Conservation (phyloP, 2,888 invertebrate genomes). For the Anagyrus pseudococci region DNA sequence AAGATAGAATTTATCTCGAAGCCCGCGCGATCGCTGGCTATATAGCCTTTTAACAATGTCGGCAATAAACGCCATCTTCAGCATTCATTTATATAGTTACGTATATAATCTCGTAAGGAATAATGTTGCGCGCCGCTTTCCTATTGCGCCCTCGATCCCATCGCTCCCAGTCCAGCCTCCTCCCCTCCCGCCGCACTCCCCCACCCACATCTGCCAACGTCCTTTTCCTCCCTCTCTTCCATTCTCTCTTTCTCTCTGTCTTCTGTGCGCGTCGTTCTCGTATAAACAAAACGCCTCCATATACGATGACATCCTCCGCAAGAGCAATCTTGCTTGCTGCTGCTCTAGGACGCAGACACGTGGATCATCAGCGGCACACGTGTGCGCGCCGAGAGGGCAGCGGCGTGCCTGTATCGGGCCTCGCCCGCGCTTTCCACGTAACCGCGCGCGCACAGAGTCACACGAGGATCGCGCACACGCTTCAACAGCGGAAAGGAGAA, state of each 20-base stretch:
- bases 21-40: not conserved
- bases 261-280: no score
- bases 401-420: no score
- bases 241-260: no score
- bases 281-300: no score
- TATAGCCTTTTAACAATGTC: constrained; percentile 25
- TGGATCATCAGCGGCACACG: no score
- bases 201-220: not conserved
- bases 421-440: no score
- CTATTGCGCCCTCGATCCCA: constrained; percentile 11
- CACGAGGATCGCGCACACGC: constrained; percentile 7
- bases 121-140: not conserved
- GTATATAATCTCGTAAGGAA: constrained; percentile 15
- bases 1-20: constrained; percentile 15
- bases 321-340: no score
- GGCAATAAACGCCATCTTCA: constrained; percentile 33
- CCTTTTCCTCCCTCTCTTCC: not conserved
- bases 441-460: no score
- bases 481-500: not conserved
- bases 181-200: no score
- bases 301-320: no score
- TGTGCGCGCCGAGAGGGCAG: no score
- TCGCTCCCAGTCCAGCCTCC: not conserved
- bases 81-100: constrained; percentile 8
- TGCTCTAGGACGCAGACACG: no score